A percentile compares a stretch with the other conserved stretches of the same genome.
Conservation (phyloP, 1,140 invertebrate species). For the Teleogryllus occipitalis region DNA sequence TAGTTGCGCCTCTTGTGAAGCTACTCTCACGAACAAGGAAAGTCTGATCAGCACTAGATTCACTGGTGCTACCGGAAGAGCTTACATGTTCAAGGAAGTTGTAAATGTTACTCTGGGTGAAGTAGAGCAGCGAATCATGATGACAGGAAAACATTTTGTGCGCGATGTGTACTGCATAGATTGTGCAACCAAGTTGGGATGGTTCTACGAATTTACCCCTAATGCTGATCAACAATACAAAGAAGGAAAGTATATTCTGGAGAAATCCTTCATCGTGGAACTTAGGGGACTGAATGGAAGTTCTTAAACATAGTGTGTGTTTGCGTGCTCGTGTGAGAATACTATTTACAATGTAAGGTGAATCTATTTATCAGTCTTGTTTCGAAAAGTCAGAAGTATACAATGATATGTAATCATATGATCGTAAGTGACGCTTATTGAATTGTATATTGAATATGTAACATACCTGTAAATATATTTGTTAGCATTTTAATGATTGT, state of each 20-base stretch:
- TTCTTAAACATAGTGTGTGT: neutral
- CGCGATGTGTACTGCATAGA: neutral
- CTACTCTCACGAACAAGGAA: neutral
- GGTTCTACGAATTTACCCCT: neutral
- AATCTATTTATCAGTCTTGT: no score
- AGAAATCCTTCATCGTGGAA: neutral
- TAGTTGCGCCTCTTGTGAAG: neutral
- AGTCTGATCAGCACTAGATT: neutral
- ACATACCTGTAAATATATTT: no score
- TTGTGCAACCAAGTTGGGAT: neutral
- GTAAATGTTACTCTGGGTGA: neutral
- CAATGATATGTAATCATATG: no score
- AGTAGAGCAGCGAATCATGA: neutral
- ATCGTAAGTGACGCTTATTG: no score
- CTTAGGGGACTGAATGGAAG: neutral
- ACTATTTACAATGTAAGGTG: no score
- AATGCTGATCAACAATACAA: neutral
- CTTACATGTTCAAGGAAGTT: neutral
- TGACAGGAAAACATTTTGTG: neutral
- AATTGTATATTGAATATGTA: no score
- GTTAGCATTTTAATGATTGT: no score
- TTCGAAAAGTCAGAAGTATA: no score
- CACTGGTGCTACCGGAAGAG: neutral
- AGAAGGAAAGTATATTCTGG: neutral
- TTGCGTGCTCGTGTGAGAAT: no score